Conservation (phyloP, 1,140 invertebrate genomes). For the Glomeris maerens region DNA sequence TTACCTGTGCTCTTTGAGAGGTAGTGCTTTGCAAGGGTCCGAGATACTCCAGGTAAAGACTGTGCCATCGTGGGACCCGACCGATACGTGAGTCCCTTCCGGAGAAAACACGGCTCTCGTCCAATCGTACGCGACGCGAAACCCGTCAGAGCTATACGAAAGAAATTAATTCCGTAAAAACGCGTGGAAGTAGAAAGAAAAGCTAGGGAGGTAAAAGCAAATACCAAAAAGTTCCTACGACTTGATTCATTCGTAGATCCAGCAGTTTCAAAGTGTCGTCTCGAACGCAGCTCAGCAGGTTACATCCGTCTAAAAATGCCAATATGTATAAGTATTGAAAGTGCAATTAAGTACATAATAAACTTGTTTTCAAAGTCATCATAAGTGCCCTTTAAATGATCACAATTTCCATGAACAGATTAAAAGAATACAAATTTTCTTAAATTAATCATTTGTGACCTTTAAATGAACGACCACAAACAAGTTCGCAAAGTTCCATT, state of each 20-base stretch:
- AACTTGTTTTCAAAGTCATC: too few species aligned
- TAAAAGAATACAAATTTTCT: too few species aligned
- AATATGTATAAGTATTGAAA: too few species aligned
- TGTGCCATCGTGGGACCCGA: conserved; percentile 76
- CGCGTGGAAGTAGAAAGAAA: conserved; percentile 2
- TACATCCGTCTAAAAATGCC: conserved; percentile 62
- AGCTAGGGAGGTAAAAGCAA: conserved; percentile 4
- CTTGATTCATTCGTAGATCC: conserved; percentile 85
- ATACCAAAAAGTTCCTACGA: conserved; percentile 74
- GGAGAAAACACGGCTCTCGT: conserved; percentile 81
- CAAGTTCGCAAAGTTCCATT: too few species aligned
- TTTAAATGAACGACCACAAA: too few species aligned
- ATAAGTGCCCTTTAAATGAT: too few species aligned
- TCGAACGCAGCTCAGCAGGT: conserved; percentile 74
- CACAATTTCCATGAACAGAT: too few species aligned
- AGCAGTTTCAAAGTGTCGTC: conserved; percentile 89
- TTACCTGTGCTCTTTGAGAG: conserved; percentile 80
- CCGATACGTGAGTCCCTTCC: conserved; percentile 69
- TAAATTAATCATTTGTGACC: too few species aligned
- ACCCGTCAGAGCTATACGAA: conserved; percentile 67
- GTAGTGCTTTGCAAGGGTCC: conserved; percentile 56
- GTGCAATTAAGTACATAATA: too few species aligned
- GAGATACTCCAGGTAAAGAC: conserved; percentile 83
- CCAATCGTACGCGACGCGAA: conserved; percentile 91
- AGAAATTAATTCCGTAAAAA: conserved; percentile 13